Base-by-base conservation (phyloP, 2,888 invertebrate genomes). In the Pandemis heparana region DNA sequence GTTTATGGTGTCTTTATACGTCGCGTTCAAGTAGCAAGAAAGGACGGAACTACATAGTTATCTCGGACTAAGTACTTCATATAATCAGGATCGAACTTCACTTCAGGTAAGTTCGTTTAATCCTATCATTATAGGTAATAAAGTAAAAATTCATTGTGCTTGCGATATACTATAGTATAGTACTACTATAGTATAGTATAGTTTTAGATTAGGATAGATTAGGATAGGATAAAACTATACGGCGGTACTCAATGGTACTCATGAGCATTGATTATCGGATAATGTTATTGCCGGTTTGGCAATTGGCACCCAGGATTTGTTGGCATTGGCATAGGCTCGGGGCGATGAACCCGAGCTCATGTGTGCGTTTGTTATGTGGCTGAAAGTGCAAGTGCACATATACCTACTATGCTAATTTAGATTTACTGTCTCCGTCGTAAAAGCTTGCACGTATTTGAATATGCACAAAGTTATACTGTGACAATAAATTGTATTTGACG, bases 301-400 rank as follows among this genome's bases (percentile, higher is more conserved):
- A 87, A 88, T 89, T 88, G 88, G 87, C 88, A 83, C 79, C 76
- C 77, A 82, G 82, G 81, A 83, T 71, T 81, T 83, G 83, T 85
- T 89, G 88, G 87, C 90, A 91, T 92, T 92, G 91, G 91, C 90
- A 91, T 89, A 91, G 89, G 90, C 83, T 83, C 82, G 80, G 92
- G 86, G 74, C 92, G 83, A 85, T 89, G 89, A 91, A 86, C 92
- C 79, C 69, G 76, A 85, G 83, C 83, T 82, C 84, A 84, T 83
- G 81, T 61, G 18, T 43, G 51, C 59, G 39, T 41, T 79, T 46
- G 78, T 38, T 76, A 77, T 43, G 81, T 77, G 80, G 77, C 78
- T 79, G 86, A 89, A 88, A 88, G 88, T 88, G 87, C 85, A 88
- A 88, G 88, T 88, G 85, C 85, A 86, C 81, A 66, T 53, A 16